These are phyloP conservation scores for Phyllotis vaccarum DNA, from an alignment of 2,797 vertebrate species.

Conservation along the genomic window DNA sequence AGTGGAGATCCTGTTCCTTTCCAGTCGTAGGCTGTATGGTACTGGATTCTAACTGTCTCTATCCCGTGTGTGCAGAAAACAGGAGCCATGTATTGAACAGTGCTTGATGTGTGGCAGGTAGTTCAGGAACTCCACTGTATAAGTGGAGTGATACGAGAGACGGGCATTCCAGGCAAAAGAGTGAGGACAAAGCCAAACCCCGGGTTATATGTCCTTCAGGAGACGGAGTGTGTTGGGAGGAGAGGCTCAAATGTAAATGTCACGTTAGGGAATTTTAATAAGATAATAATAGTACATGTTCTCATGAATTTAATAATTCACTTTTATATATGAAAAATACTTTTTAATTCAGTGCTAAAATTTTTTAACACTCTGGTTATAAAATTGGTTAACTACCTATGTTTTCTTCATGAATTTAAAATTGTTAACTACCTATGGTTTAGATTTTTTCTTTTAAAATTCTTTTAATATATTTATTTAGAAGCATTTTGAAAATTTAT, in stretches of 20 bases:
- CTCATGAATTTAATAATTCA: neutral
- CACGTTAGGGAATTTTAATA: neutral
- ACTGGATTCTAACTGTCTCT: neutral
- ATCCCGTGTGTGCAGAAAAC: neutral
- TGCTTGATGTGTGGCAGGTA: neutral
- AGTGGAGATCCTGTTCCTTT: neutral
- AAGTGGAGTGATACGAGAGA: neutral
- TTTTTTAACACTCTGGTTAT: slow-evolving; percentile 41
- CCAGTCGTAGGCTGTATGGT: neutral
- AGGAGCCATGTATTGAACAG: neutral
- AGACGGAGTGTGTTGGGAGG: neutral
- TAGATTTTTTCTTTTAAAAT: slow-evolving; percentile 41
- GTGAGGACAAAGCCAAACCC: neutral
- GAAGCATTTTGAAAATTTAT: slow-evolving; percentile 57
- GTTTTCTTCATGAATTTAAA: slow-evolving; percentile 3
- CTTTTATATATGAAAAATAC: neutral
- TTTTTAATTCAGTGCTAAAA: slow-evolving; percentile 58
- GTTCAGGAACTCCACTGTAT: neutral
- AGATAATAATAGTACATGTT: neutral
- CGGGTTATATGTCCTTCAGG: neutral
- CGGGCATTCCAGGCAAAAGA: neutral
- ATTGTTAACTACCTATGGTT: slow-evolving; percentile 17
- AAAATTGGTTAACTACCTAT: neutral
- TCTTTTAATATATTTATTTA: neutral
- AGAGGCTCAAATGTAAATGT: slow-evolving; percentile 3